Base-by-base conservation (phyloP, 1,140 invertebrate species). In the Phocides pigmalion region DNA sequence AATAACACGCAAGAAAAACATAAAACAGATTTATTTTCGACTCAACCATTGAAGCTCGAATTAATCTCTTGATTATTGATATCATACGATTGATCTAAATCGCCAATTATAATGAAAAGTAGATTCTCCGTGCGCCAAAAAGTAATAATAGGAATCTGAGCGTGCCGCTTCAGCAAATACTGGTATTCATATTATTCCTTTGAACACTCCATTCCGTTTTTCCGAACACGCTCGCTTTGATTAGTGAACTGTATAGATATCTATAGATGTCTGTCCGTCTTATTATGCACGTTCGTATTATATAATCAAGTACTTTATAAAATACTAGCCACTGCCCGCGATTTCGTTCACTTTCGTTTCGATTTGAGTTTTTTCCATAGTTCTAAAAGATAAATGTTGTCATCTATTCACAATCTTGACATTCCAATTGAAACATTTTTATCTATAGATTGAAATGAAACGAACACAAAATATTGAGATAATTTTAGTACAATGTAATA, bases 181-280 rank as follows among this genome's bases (percentile, higher is more conserved):
- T 20, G 42, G 41, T 47, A 64, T 53, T 64, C 37, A 54, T 37
- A 66, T 16, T 44, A 51, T 46, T 54, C 51, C 51, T 54, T 54
- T 54, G 51, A 54, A 41, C 17, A 39, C 17, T 54, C 28, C 51
- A 54, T 54, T 54, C 51, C 51, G 35, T 41, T 54, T 53, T 53
- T 53, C 50, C 32, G 35, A 53, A 53, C 32, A 37, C 11, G 20
- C 50, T 53, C 50, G 32, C 50, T 53, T 41, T 53, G 50, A 53
- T 53, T 53, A 53, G 32, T 39, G 50, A 53, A 53, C 32, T 53
- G 35, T 39, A 53, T 14, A 2, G 12, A 9, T 39, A 39, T 2
- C 9, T 22, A 39, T 53, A 53, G 28, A 28, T 28, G 16, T 53
- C 50, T 53, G 50, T 53, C 50, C 50, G 35, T 53, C 35, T 53